A percentile compares a stretch with the other conserved stretches of the same genome.
Evolutionary conservation across 1,140 invertebrate species (phyloP).

Genomic region (Drosophila mayri): DNA sequence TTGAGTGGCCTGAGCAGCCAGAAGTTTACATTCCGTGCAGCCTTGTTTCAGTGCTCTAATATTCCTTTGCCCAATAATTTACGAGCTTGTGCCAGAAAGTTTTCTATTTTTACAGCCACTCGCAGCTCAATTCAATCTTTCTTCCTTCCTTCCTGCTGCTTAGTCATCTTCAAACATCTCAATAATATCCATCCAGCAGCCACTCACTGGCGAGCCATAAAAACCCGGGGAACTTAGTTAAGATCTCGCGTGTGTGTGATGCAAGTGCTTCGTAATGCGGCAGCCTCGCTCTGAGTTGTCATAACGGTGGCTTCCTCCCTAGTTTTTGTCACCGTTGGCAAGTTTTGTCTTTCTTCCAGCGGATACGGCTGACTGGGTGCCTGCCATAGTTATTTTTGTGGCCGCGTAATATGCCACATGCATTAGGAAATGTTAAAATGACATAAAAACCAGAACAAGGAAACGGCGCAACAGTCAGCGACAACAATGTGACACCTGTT

Average conservation of each 20-base stretch:
- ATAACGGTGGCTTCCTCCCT: conserved; percentile 51
- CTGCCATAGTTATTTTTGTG: conserved; percentile 52
- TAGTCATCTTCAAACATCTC: conserved; percentile 63
- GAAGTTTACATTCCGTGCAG: conserved; percentile 18
- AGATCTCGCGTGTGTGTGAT: conserved; percentile 44
- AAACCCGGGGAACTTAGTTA: conserved; percentile 51
- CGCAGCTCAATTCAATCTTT: conserved; percentile 3
- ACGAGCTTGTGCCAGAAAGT: conserved; percentile 33
- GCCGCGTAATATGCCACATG: conserved; percentile 67
- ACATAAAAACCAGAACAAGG: conserved; percentile 65
- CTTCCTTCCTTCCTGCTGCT: conserved; percentile 18
- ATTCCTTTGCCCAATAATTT: conserved; percentile 22
- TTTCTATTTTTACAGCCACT: conserved; percentile 27
- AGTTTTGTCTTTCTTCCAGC: conserved; percentile 49
- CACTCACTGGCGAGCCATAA: conserved; percentile 41
- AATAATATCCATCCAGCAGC: conserved; percentile 47
- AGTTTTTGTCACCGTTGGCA: conserved; percentile 30
- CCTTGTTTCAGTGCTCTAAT: conserved; percentile 22
- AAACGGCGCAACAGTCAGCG: conserved; percentile 65
- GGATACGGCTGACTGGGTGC: conserved; percentile 19
- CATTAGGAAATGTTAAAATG: conserved; percentile 81
- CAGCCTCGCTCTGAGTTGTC: conserved; percentile 31
- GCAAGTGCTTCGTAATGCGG: conserved; percentile 63
- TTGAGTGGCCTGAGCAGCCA: conserved; percentile 42
- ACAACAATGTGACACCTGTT: conserved; percentile 82